These are phyloP conservation scores for Erynnis tages DNA, from an alignment of 2,888 invertebrate genomes.

Conservation along the genomic window DNA sequence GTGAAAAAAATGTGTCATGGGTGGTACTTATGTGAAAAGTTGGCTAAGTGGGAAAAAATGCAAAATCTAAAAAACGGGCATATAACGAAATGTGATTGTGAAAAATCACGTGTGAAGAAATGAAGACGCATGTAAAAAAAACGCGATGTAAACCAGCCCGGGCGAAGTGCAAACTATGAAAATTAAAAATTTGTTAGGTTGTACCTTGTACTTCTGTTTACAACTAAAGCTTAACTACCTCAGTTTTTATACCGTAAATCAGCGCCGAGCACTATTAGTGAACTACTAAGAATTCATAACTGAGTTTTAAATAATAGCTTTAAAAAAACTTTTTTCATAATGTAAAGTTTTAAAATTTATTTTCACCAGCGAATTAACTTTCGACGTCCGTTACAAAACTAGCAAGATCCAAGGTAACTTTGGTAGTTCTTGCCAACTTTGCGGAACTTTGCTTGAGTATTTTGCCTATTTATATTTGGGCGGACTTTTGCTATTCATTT, in stretches of 20 bases:
- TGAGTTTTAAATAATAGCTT: slow-evolving; percentile 20
- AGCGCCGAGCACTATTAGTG: slow-evolving; percentile 5
- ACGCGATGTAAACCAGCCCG: too few relatives aligned
- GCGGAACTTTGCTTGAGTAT: not conserved
- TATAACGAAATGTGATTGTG: too few relatives aligned
- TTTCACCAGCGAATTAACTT: slow-evolving; percentile 22
- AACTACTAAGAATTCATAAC: slow-evolving; percentile 18
- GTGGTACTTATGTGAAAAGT: too few relatives aligned
- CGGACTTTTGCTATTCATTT: not conserved
- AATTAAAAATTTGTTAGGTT: too few relatives aligned
- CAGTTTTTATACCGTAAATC: not conserved
- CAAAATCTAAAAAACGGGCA: too few relatives aligned
- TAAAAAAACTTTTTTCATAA: slow-evolving; percentile 24
- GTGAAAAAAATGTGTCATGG: too few relatives aligned
- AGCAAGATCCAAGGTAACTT: slow-evolving; percentile 19
- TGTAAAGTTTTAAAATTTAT: slow-evolving; percentile 19
- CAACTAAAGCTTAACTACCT: too few relatives aligned
- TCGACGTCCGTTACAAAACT: slow-evolving; percentile 24
- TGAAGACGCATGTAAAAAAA: too few relatives aligned
- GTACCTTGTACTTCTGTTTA: too few relatives aligned
- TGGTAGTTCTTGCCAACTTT: slow-evolving; percentile 5
- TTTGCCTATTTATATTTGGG: slow-evolving; percentile 6
- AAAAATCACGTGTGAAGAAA: too few relatives aligned
- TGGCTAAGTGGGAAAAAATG: too few relatives aligned
- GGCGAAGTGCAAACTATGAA: too few relatives aligned